phyloP scores from a whole-genome alignment of 2,888 invertebrate genomes.

The Macrophya alboannulata region DNA sequence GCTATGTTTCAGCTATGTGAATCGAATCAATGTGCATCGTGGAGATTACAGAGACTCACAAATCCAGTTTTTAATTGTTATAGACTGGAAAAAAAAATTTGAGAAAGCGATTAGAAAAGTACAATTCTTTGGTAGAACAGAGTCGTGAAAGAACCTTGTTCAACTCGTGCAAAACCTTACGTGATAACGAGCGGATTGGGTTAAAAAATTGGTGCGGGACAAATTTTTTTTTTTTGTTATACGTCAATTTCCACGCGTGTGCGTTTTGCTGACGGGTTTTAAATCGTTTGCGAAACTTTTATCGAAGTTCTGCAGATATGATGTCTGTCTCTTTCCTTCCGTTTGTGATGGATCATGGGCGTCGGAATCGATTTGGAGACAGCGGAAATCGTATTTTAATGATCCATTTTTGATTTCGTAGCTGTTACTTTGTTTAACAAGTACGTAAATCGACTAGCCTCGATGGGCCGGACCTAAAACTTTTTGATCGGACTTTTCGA shows the following conservation, averaged over 20 bases:
- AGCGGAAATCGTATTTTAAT: not conserved
- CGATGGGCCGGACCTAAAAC: too few relatives aligned
- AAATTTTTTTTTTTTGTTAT: not conserved
- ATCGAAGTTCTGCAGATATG: slow-evolving; percentile 8
- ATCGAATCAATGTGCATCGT: not conserved
- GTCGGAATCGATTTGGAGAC: not conserved
- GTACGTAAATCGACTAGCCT: too few relatives aligned
- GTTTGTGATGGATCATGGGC: not conserved
- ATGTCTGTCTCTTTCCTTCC: not conserved
- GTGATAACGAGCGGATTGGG: not conserved
- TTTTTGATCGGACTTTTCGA: too few relatives aligned
- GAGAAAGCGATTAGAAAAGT: not conserved
- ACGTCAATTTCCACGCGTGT: not conserved
- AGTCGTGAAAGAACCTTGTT: not conserved
- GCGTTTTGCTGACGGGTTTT: slow-evolving; percentile 15
- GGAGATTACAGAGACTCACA: not conserved
- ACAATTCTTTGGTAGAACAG: not conserved
- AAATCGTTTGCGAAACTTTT: slow-evolving; percentile 20
- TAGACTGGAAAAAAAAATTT: not conserved
- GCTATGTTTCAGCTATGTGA: not conserved
- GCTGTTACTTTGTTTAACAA: not conserved
- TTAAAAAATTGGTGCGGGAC: not conserved
- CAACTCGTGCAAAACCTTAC: not conserved
- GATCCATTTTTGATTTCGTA: not conserved
- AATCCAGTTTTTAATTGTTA: not conserved